phyloP scores from a whole-genome alignment of 2,113 vertebrate genomes.

The Pelecanoides urinatrix region DNA sequence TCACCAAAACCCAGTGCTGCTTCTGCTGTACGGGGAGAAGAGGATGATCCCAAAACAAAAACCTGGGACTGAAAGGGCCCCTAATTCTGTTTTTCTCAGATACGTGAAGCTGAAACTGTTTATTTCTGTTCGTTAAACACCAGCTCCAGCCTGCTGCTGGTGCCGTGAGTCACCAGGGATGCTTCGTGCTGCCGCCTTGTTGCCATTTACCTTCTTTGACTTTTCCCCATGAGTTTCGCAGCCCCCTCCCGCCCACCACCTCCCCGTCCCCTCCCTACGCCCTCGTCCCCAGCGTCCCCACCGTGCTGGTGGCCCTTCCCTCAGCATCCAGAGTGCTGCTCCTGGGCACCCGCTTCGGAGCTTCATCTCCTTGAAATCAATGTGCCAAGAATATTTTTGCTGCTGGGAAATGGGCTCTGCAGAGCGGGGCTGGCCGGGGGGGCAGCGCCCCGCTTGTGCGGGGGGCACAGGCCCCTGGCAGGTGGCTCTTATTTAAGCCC shows the following conservation, averaged over 20 bases:
- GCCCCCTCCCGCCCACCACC: background rate
- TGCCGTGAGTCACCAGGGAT: background rate
- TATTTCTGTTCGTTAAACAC: background rate
- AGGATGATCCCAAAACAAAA: background rate
- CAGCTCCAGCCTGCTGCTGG: background rate
- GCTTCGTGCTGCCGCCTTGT: background rate
- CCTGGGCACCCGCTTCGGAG: rapidly evolving
- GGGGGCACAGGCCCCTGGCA: conserved; percentile 48
- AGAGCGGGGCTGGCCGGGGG: background rate
- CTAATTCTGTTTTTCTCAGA: background rate
- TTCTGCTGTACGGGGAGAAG: background rate
- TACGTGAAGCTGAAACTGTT: background rate
- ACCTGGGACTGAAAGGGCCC: background rate
- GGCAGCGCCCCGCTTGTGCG: background rate
- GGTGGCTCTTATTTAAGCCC: conserved; percentile 69
- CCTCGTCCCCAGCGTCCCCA: rapidly evolving
- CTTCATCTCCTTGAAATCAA: background rate
- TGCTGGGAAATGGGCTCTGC: background rate
- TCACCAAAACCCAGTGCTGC: background rate
- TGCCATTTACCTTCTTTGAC: conserved; percentile 30
- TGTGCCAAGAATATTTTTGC: background rate
- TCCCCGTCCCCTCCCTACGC: background rate
- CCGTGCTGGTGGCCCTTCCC: background rate
- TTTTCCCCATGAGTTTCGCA: background rate
- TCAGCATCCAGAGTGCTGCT: background rate